Evolutionary conservation across 2,888 invertebrate genomes (phyloP), one percentile per base, ranked within the genome.

Genomic region (Hydraecia micacea): DNA sequence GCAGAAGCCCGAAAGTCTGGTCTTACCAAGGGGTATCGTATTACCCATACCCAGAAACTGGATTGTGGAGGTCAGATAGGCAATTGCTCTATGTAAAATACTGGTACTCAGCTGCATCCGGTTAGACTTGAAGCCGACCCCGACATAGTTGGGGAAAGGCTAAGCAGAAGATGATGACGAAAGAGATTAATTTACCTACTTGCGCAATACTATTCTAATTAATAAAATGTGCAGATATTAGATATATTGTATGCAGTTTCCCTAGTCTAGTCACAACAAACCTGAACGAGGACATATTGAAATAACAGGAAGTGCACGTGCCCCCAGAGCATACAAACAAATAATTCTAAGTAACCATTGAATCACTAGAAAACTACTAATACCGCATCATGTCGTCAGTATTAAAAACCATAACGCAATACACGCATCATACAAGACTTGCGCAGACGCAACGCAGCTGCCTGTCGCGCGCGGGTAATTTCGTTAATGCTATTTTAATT

Each of bases 401-500:
- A 72, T 71, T 77, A 83, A 85, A 82, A 83, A 83, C 80, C 74
- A 72, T 78, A 77, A 75, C 76, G 77, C 68, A 85, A 74, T 60
- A 81, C 55, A 71, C 74, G 66, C 67, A 49, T 68, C 70, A 49
- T 71, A 69, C 60, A 66, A 77, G 25, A 69, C 73, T 28, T 79
- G 83, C 83, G 80, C 80, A 67, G 39, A 66, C 80, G 87, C 86
- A 85, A 72, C 25, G 28, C 83, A 79, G 74, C 81, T 89, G 87
- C 73, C 81, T 28, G 71, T 78, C 81, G 68, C 82, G 74, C 75
- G 81, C 73, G 81, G 70, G 72, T 81, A 86, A 89, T 92, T 91
- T 91, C 80, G 90, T 91, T 92, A 92, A 93, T 91, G 89, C 77
- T 73, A 80, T 90, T 92, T 91, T 93, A 93, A 93, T 92, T 88